Evolutionary conservation across 2,113 vertebrate species (phyloP), one percentile per base, ranked within the genome.

Genomic region (Diadophis punctatus): DNA sequence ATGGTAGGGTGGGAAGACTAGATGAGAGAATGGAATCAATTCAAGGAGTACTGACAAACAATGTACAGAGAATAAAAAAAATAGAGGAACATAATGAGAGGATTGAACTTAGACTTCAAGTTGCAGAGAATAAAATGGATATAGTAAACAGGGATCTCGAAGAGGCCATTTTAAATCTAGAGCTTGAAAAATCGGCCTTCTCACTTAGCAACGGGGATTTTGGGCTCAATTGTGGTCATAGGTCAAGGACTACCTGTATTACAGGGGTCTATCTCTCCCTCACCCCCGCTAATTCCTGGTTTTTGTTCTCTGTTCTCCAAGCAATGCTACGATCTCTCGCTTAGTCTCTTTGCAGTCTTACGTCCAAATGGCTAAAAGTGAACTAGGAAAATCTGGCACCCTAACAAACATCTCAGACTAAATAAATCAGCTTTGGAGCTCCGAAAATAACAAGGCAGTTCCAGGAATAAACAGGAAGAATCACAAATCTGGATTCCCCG

Each of bases 291-390:
- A 39, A 80, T 85, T 63, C 56, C 30, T 16, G 5, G 55, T 93
- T 3, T 0, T 43, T 34, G 34, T 20, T 39, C 53, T 51, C 30
- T 10, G 63, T 80, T 84, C 43, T 88, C 49, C 86, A 68, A 34
- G 56, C 39, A 25, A 88, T 0, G 0, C 0, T 0, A 80, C 6
- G 68, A 92, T 3, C 0, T 0, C 0, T 6, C 34, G 5, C 43
- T 52, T 34, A 91, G 46, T 34, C 85, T 49, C 34, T 51, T 8
- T 6, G 49, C 92, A n/a, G 85, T 85, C 48, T 87, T 63, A 87
- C 6, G 8, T 14, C 68, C 25, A 84, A 22, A 88, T 30, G 43
- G 25, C 52, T 30, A 53, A 87, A 92, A 88, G 25, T 23, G 0
- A 90, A 4, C 58, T 10, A 49, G 52, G 85, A 87, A 30, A 5